phyloP scores from a whole-genome alignment of 1,140 invertebrate species.

The Chironomus tepperi region DNA sequence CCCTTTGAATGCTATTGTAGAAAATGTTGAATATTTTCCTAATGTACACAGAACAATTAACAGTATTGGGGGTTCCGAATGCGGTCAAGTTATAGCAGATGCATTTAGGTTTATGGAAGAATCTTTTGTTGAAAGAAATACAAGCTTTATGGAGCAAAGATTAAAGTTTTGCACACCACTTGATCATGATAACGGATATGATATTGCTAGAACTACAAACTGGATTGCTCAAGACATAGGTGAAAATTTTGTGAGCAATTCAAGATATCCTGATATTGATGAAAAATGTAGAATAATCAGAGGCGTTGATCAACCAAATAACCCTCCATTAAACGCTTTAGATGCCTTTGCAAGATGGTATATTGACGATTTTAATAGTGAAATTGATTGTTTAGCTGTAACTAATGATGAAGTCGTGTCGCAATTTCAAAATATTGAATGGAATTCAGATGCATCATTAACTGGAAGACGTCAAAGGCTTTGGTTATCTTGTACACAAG shows the following conservation, averaged over 20 bases:
- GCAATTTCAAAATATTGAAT: not conserved
- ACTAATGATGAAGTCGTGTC: not conserved
- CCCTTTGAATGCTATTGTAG: not conserved
- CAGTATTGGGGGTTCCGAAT: not conserved
- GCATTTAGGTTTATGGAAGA: not conserved
- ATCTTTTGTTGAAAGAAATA: not conserved
- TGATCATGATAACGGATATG: not conserved
- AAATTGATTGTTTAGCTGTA: not conserved
- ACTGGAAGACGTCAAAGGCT: not conserved
- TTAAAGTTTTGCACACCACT: not conserved
- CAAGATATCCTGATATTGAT: slow-evolving; percentile 9
- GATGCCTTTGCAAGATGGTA: slow-evolving; percentile 1
- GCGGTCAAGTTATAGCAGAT: not conserved
- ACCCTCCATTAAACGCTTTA: not conserved
- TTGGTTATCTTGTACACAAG: not conserved
- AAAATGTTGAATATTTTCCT: not conserved
- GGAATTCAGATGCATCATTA: not conserved
- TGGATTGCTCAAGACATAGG: not conserved
- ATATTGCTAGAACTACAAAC: not conserved
- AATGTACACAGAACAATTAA: not conserved
- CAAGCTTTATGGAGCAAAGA: not conserved
- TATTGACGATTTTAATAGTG: not conserved
- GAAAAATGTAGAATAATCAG: not conserved
- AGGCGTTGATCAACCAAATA: not conserved
- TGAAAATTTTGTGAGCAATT: not conserved